phyloP scores from a whole-genome alignment of 2,888 invertebrate species.

The Drosophila yooni region DNA sequence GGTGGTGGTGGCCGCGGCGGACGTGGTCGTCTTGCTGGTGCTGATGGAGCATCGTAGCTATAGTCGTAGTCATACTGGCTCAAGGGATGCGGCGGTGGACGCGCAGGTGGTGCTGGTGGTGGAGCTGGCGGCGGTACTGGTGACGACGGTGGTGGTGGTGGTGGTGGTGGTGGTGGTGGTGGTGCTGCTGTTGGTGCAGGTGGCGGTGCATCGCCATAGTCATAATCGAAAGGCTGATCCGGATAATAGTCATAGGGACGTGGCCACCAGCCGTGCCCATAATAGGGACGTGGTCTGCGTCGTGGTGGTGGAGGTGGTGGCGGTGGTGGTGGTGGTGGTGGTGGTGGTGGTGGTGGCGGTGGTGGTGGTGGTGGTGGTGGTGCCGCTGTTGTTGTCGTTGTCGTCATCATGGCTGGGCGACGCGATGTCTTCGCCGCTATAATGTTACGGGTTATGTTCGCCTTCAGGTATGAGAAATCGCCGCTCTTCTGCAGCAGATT shows the following conservation, averaged over 20 bases:
- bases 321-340: conserved; percentile 36
- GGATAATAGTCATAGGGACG: conserved; percentile 56
- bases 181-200: conserved; percentile 15
- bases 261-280: conserved; percentile 60
- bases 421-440: conserved; percentile 41
- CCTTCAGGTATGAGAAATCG: conserved; percentile 69
- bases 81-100: conserved; percentile 32
- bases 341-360: conserved; percentile 22
- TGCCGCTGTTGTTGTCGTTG: conserved; percentile 25
- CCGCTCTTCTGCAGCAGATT: conserved; percentile 79
- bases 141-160: conserved; percentile 6
- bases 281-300: conserved; percentile 43
- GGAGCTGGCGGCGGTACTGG: neutral
- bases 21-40: conserved; percentile 22
- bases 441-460: conserved; percentile 43
- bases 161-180: conserved; percentile 14
- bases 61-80: conserved; percentile 58
- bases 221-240: conserved; percentile 54
- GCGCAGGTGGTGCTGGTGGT: conserved; percentile 4
- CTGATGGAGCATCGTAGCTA: conserved; percentile 26
- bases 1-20: conserved; percentile 24
- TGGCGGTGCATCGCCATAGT: conserved; percentile 44
- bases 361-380: conserved; percentile 36
- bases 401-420: conserved; percentile 36
- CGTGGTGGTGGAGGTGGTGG: conserved; percentile 36